These are phyloP conservation scores for Oreonectes daqikongensis DNA, from an alignment of 2,797 vertebrate species.

Conservation along the genomic window DNA sequence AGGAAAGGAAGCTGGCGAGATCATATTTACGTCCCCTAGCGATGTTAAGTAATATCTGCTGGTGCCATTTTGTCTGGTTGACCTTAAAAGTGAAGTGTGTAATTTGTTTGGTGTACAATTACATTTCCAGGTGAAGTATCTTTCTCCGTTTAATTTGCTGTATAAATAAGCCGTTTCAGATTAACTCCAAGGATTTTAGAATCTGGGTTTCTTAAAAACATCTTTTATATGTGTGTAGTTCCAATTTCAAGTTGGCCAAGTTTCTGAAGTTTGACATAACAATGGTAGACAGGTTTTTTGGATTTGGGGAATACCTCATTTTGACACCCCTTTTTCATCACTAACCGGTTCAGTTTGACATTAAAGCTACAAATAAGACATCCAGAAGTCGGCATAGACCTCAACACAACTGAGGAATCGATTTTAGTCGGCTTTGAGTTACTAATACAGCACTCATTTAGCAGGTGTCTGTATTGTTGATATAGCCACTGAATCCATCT, in stretches of 20 bases:
- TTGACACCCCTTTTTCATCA: neutral
- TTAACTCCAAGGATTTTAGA: neutral
- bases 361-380: neutral
- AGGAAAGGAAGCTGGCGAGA: neutral
- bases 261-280: too few relatives aligned
- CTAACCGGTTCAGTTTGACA: neutral
- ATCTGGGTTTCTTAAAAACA: too few relatives aligned
- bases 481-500: conserved; percentile 43
- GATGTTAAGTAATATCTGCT: neutral
- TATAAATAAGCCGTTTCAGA: neutral
- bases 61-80: neutral
- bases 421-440: neutral
- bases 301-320: neutral
- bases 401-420: neutral
- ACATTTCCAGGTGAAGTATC: neutral
- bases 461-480: conserved; percentile 27
- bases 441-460: conserved; percentile 2
- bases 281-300: too few relatives aligned
- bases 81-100: neutral
- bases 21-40: neutral
- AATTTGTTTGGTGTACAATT: neutral
- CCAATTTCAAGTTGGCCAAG: too few relatives aligned
- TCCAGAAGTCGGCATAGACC: neutral
- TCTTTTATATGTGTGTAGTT: too few relatives aligned
- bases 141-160: neutral